Conservation (phyloP, 2,113 vertebrate species). For the Anser brachyrhynchus region DNA sequence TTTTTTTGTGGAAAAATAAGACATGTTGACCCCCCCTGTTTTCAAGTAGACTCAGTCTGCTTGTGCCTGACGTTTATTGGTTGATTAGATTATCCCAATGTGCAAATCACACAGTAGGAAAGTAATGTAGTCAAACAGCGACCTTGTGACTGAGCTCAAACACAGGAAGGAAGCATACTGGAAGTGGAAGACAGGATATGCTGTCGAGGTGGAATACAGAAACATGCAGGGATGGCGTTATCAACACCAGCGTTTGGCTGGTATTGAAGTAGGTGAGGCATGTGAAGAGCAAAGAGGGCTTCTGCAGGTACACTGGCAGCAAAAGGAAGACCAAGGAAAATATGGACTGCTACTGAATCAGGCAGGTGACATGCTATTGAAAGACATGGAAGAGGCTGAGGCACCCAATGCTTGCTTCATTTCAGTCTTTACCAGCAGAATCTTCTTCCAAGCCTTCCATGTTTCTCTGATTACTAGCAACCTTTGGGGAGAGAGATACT, state of each 20-base stretch:
- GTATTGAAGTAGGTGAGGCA: background rate
- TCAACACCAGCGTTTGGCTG: background rate
- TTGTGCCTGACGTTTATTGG: background rate
- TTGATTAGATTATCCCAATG: background rate
- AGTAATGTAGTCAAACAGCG: background rate
- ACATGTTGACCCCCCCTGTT: background rate
- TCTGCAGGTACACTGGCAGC: background rate
- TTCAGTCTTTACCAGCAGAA: background rate
- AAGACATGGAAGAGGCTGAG: background rate
- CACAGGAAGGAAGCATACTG: background rate
- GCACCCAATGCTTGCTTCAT: background rate
- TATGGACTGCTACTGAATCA: background rate
- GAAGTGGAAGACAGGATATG: background rate
- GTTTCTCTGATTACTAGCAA: background rate
- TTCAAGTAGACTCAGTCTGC: background rate
- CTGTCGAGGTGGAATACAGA: background rate
- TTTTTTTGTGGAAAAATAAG: background rate
- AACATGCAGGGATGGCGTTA: background rate
- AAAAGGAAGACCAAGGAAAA: background rate
- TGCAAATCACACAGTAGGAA: background rate
- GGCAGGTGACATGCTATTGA: background rate
- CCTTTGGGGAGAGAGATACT: background rate
- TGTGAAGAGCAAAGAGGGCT: background rate
- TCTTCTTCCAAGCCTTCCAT: background rate
- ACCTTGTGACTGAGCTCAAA: background rate